Percentiles rank a stretch among this genome's conserved stretches.
Conservation (phyloP, 2,113 vertebrate genomes). For the Mellivora capensis region DNA sequence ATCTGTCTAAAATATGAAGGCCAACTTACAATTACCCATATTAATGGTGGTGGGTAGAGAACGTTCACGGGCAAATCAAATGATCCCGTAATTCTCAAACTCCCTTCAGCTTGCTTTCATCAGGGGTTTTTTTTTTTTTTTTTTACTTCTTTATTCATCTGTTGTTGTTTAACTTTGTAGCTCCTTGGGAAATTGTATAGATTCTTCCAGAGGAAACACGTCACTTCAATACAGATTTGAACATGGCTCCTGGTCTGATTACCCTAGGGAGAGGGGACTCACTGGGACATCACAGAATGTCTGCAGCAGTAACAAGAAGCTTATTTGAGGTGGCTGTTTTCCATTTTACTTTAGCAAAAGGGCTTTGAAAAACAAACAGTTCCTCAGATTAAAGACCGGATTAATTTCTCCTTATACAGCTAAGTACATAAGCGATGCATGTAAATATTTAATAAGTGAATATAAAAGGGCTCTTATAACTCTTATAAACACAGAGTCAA, state of each 20-base stretch:
- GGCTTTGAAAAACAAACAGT: conserved; percentile 72
- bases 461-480: conserved; percentile 76
- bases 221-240: neutral
- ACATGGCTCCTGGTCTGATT: neutral
- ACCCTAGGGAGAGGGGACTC: conserved; percentile 40
- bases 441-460: conserved; percentile 81
- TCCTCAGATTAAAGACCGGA: conserved; percentile 71
- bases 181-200: neutral
- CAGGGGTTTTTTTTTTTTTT: no score
- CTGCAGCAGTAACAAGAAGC: conserved; percentile 71
- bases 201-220: neutral
- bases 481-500: conserved; percentile 80
- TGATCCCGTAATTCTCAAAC: neutral
- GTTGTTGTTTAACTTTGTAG: neutral
- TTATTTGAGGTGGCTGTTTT: conserved; percentile 71
- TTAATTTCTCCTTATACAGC: conserved; percentile 67
- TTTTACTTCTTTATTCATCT: neutral
- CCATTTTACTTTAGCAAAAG: conserved; percentile 68
- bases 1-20: neutral
- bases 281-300: conserved; percentile 53
- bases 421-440: conserved; percentile 69
- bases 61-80: neutral
- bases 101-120: neutral
- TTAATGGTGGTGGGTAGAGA: neutral
- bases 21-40: neutral